Conservation (phyloP, 2,888 invertebrate genomes). For the Scaptomyza parva region DNA sequence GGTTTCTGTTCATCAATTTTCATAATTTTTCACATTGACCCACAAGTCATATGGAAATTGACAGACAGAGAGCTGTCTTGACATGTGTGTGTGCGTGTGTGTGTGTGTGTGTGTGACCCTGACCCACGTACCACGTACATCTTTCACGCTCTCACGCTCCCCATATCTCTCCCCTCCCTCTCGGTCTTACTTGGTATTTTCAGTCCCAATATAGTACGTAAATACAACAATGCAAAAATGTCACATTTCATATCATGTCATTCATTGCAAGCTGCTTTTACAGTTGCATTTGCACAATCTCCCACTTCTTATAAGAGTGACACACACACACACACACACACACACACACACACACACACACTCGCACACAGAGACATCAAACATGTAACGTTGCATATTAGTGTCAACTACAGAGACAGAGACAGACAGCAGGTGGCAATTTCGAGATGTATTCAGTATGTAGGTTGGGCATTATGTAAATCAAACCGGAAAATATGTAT, state of each 20-base stretch:
- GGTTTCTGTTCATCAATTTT: conserved; percentile 28
- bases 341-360: not conserved
- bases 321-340: too few relatives aligned
- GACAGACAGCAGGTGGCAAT: not conserved
- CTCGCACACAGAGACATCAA: not conserved
- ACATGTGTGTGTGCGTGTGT: too few relatives aligned
- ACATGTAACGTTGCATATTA: conserved; percentile 7
- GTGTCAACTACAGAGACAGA: not conserved
- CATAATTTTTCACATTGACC: conserved; percentile 51
- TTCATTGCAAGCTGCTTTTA: not conserved
- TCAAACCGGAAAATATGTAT: not conserved
- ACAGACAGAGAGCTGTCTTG: conserved; percentile 15
- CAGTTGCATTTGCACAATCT: conserved; percentile 13
- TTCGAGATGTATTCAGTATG: not conserved
- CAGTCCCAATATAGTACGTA: conserved; percentile 12
- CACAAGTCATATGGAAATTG: conserved; percentile 36
- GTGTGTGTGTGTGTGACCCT: too few relatives aligned
- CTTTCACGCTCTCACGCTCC: not conserved
- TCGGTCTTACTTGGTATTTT: not conserved
- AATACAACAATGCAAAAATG: conserved; percentile 39
- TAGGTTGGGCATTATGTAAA: not conserved
- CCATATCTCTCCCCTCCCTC: not conserved
- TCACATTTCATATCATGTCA: conserved; percentile 29
- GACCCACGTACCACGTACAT: conserved; percentile 3
- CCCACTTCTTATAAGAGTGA: conserved; percentile 10